phyloP scores from a whole-genome alignment of 2,888 invertebrate genomes.

The Cabera pusaria region DNA sequence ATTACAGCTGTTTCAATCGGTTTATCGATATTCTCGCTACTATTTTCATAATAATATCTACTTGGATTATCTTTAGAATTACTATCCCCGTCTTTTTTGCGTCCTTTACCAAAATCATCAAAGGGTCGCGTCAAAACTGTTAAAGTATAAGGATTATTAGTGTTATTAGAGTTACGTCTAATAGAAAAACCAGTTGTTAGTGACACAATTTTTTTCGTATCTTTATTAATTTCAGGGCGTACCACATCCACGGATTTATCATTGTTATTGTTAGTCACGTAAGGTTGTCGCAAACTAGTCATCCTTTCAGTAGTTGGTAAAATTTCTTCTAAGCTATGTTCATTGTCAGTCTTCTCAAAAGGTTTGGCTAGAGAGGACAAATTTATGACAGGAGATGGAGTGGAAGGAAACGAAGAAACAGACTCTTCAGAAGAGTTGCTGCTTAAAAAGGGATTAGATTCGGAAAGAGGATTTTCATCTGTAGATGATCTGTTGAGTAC shows the following conservation, averaged over 20 bases:
- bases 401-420: slow-evolving; percentile 53
- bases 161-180: slow-evolving; percentile 64
- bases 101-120: slow-evolving; percentile 48
- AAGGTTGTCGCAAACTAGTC: slow-evolving; percentile 49
- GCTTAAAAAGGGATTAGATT: slow-evolving; percentile 66
- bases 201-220: slow-evolving; percentile 64
- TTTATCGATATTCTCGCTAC: slow-evolving; percentile 44
- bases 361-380: slow-evolving; percentile 77
- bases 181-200: slow-evolving; percentile 79
- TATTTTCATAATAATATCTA: slow-evolving; percentile 49
- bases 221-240: slow-evolving; percentile 45
- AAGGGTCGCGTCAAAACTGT: slow-evolving; percentile 68
- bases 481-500: slow-evolving; percentile 83
- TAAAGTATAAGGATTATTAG: slow-evolving; percentile 71
- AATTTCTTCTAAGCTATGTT: slow-evolving; percentile 60
- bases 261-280: slow-evolving; percentile 60
- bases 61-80: slow-evolving; percentile 37
- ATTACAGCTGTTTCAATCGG: slow-evolving; percentile 33
- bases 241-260: slow-evolving; percentile 53
- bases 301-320: slow-evolving; percentile 59
- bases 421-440: slow-evolving; percentile 54
- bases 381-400: slow-evolving; percentile 56
- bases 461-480: slow-evolving; percentile 72
- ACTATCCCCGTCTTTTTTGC: slow-evolving; percentile 12
- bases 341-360: slow-evolving; percentile 75